These are phyloP conservation scores for Sesia bembeciformis DNA, from an alignment of 2,888 invertebrate species.

Conservation along the genomic window DNA sequence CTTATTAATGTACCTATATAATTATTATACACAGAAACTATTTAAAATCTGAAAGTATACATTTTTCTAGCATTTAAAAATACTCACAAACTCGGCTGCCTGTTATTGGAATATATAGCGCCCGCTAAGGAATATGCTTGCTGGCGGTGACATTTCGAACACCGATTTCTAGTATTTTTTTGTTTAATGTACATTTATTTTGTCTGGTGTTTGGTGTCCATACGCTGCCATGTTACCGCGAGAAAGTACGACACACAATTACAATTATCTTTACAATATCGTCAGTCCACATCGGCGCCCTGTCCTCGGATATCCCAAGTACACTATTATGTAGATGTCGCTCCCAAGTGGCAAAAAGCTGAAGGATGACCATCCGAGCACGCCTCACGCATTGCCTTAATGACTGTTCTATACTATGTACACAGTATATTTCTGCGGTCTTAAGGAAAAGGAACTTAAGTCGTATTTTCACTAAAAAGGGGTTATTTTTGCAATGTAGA, in stretches of 20 bases:
- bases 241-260: background rate
- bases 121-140: background rate
- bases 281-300: background rate
- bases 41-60: no score
- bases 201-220: background rate
- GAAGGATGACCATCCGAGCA: constrained; percentile 1
- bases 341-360: constrained; percentile 2
- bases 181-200: background rate
- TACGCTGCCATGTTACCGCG: background rate
- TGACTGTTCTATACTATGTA: constrained; percentile 2
- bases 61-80: no score
- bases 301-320: constrained; percentile 1
- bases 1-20: no score
- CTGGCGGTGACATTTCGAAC: background rate
- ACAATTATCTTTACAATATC: background rate
- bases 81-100: no score
- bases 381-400: constrained; percentile 3
- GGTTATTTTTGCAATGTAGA: background rate
- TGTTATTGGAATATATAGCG: no score
- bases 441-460: background rate
- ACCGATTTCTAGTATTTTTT: no score
- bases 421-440: background rate
- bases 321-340: constrained; percentile 3
- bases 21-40: no score
- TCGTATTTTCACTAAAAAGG: background rate